phyloP scores from a whole-genome alignment of 2,888 invertebrate species.

The Monochamus alternatus region DNA sequence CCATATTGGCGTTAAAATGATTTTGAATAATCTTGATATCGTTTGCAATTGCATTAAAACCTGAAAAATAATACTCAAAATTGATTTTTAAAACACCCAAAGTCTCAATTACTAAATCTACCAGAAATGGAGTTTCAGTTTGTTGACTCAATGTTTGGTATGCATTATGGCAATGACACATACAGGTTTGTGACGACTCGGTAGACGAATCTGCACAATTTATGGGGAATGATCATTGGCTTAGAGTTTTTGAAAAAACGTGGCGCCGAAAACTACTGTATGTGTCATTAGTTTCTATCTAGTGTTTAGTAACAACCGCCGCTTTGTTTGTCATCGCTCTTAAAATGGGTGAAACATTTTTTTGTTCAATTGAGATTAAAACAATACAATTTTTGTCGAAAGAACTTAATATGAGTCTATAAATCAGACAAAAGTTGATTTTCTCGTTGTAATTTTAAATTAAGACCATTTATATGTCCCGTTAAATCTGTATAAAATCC shows the following conservation, averaged over 20 bases:
- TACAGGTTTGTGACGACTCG: too few relatives aligned
- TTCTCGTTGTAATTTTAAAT: conserved; percentile 41
- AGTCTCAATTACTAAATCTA: not conserved
- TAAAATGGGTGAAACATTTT: conserved; percentile 1
- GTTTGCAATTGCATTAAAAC: not conserved
- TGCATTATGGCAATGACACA: not conserved
- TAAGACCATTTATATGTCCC: conserved; percentile 43
- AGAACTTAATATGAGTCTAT: not conserved
- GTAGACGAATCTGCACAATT: too few relatives aligned
- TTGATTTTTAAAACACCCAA: not conserved
- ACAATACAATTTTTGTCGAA: not conserved
- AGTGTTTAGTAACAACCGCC: too few relatives aligned
- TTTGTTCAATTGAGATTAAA: not conserved
- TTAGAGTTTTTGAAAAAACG: too few relatives aligned
- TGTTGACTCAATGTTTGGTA: not conserved
- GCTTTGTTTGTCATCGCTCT: not conserved
- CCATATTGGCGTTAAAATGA: not conserved
- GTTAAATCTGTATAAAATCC: conserved; percentile 42
- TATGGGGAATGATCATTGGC: too few relatives aligned
- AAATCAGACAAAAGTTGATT: not conserved
- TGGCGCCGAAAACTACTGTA: too few relatives aligned
- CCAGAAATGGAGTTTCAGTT: not conserved
- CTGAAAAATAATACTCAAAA: not conserved
- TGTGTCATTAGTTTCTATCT: too few relatives aligned
- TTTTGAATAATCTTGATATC: not conserved